Evolutionary conservation across 2,888 invertebrate genomes (phyloP).

Genomic region (Phaonia tiefii): DNA sequence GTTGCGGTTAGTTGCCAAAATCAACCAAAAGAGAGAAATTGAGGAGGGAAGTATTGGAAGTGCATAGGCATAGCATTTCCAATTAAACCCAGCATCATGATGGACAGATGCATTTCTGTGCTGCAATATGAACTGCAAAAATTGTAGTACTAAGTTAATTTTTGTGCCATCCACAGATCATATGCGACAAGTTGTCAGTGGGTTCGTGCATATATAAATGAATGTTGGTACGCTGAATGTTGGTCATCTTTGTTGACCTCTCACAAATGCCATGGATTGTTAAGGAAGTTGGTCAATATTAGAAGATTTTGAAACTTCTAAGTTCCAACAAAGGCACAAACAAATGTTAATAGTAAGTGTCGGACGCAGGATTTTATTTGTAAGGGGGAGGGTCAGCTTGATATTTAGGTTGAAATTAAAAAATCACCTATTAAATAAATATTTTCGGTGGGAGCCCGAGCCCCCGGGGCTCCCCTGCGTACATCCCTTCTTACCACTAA

Average conservation of each 20-base stretch:
- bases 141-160: constrained; percentile 40
- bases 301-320: constrained; percentile 23
- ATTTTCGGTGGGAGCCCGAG: too few relatives aligned
- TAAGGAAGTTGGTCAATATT: constrained; percentile 15
- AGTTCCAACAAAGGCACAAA: too few relatives aligned
- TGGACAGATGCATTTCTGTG: constrained; percentile 11
- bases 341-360: too few relatives aligned
- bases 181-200: constrained; percentile 2
- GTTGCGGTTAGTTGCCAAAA: constrained; percentile 55
- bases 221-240: constrained; percentile 8
- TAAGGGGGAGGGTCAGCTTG: too few relatives aligned
- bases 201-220: neutral
- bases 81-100: constrained; percentile 55
- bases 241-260: neutral
- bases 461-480: too few relatives aligned
- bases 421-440: too few relatives aligned
- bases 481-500: too few relatives aligned
- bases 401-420: too few relatives aligned
- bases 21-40: neutral
- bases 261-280: constrained; percentile 17
- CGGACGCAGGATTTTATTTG: too few relatives aligned
- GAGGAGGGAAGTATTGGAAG: neutral
- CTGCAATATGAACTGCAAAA: constrained; percentile 55
- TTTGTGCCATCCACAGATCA: neutral
- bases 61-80: constrained; percentile 45